Percentiles rank a stretch among this genome's conserved stretches.
Conservation (phyloP, 2,888 invertebrate species). For the Protodeltote pygarga region DNA sequence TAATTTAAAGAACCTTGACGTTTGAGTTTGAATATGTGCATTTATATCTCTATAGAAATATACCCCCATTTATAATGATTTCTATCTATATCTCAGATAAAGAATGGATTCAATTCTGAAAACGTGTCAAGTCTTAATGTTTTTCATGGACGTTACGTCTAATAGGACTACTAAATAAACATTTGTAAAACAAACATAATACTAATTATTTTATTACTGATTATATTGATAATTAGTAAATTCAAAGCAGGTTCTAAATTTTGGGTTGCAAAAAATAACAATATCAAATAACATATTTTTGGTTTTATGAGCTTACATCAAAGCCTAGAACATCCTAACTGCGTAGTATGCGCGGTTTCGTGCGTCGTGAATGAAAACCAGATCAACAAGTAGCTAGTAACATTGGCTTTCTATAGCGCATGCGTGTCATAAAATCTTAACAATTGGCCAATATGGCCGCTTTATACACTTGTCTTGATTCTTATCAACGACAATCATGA, state of each 20-base stretch:
- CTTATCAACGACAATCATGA: slow-evolving; percentile 26
- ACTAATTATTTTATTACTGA: too few species aligned
- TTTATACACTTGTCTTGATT: slow-evolving; percentile 40
- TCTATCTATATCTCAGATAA: too few species aligned
- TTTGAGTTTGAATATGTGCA: background rate
- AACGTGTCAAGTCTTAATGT: too few species aligned
- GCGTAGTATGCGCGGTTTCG: slow-evolving; percentile 74
- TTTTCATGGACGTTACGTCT: too few species aligned
- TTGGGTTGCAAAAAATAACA: background rate
- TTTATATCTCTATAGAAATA: background rate
- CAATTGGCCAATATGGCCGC: slow-evolving; percentile 69
- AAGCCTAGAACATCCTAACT: slow-evolving; percentile 53
- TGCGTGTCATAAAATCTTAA: slow-evolving; percentile 54
- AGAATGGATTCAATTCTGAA: too few species aligned
- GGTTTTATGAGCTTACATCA: slow-evolving; percentile 29
- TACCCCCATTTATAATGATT: background rate
- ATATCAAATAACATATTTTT: background rate
- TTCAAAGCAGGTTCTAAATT: background rate
- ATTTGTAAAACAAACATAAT: too few species aligned
- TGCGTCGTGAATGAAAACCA: slow-evolving; percentile 79
- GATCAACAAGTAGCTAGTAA: slow-evolving; percentile 81
- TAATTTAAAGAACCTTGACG: background rate
- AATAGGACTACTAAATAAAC: too few species aligned
- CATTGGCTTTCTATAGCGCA: slow-evolving; percentile 60
- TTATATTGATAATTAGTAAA: too few species aligned